Conservation (phyloP, 2,888 invertebrate species). For the Lumbricus terrestris region DNA sequence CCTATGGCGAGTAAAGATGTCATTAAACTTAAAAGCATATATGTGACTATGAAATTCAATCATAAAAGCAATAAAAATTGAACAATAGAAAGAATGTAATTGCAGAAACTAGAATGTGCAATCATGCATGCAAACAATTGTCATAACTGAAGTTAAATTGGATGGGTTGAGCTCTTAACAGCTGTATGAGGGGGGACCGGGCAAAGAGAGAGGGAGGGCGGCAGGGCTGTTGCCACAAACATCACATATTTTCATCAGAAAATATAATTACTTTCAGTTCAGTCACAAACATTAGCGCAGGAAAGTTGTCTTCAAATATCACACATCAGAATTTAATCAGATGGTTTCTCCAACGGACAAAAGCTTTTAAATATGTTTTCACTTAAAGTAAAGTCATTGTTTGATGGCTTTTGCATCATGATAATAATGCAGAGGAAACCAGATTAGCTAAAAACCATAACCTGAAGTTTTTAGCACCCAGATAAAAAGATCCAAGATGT, state of each 20-base stretch:
- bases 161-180: not conserved
- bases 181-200: constrained; percentile 38
- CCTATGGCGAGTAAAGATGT: not conserved
- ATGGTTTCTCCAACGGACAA: not conserved
- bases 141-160: not conserved
- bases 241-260: not conserved
- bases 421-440: not conserved
- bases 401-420: not conserved
- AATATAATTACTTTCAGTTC: not conserved
- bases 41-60: not conserved
- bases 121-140: not conserved
- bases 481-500: not conserved
- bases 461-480: not conserved
- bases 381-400: not conserved
- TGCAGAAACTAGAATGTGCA: not conserved
- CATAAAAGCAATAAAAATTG: not conserved
- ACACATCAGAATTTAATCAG: not conserved
- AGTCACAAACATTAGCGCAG: not conserved
- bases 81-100: not conserved
- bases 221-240: not conserved
- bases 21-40: not conserved
- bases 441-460: not conserved
- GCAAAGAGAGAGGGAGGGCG: not conserved
- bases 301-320: not conserved
- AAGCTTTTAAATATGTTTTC: not conserved